These are phyloP conservation scores for Apistogramma diplotaenia DNA, from an alignment of 2,113 vertebrate genomes.

Conservation along the genomic window DNA sequence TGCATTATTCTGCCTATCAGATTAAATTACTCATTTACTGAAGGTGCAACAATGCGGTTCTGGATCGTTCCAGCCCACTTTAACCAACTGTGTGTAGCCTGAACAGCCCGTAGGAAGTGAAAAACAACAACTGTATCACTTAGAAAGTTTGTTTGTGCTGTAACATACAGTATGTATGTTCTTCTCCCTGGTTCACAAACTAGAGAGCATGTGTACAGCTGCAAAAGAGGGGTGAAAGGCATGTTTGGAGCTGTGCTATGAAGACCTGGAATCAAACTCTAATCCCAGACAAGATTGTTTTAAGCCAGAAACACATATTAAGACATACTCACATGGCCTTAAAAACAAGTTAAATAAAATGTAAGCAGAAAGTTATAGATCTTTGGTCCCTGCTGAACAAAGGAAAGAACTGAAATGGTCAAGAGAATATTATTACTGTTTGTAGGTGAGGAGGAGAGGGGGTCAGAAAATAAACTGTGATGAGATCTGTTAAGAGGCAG, in stretches of 20 bases:
- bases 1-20: background rate
- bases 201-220: background rate
- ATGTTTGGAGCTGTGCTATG: background rate
- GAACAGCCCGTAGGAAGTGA: slow-evolving; percentile 4
- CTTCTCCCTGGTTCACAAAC: slow-evolving; percentile 8
- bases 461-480: background rate
- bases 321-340: background rate
- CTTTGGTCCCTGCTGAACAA: slow-evolving; percentile 5
- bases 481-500: background rate
- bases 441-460: background rate
- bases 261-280: background rate
- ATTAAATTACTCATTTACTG: background rate
- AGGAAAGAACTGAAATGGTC: background rate
- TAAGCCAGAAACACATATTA: background rate
- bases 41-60: background rate
- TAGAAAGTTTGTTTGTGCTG: too few relatives aligned
- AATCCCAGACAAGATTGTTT: background rate
- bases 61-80: background rate
- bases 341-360: background rate
- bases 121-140: slow-evolving; percentile 28
- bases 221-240: background rate
- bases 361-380: background rate
- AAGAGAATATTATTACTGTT: background rate
- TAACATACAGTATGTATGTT: background rate
- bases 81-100: background rate